phyloP scores from a whole-genome alignment of 2,888 invertebrate genomes.

The Tachina lurida region DNA sequence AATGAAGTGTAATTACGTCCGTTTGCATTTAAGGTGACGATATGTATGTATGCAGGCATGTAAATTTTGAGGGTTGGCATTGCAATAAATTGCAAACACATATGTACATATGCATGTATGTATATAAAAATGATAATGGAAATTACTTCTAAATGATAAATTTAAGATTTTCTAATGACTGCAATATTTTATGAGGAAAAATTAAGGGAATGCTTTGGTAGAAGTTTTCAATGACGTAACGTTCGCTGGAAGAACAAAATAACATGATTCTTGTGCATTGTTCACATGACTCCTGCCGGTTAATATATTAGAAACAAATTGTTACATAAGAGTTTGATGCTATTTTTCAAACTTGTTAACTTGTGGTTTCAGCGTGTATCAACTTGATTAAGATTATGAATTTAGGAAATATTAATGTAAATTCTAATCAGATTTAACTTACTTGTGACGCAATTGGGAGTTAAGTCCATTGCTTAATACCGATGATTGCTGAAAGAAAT shows the following conservation, averaged over 20 bases:
- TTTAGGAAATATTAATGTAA: neutral
- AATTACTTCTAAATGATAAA: neutral
- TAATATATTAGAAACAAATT: slow-evolving; percentile 10
- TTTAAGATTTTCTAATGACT: neutral
- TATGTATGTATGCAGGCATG: neutral
- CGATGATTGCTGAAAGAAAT: slow-evolving; percentile 75
- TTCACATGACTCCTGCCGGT: slow-evolving; percentile 65
- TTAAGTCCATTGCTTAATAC: slow-evolving; percentile 77
- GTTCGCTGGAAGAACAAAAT: neutral
- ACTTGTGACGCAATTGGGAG: slow-evolving; percentile 80
- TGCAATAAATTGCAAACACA: neutral
- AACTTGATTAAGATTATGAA: neutral
- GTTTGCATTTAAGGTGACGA: too few species aligned
- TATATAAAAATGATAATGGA: too few species aligned
- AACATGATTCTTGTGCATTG: neutral
- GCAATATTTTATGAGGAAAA: too few species aligned
- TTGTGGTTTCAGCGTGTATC: too few species aligned
- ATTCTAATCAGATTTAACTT: slow-evolving; percentile 73
- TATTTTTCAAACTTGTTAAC: neutral
- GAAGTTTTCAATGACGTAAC: slow-evolving; percentile 61
- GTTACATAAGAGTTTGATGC: slow-evolving; percentile 42
- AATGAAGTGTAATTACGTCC: too few species aligned
- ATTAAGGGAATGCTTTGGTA: too few species aligned
- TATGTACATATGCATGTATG: neutral
- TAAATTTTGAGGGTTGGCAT: neutral